Percentiles rank a stretch among this genome's conserved stretches.
Evolutionary conservation across 2,888 invertebrate genomes (phyloP).

Genomic region (Eupithecia pulchellata): DNA sequence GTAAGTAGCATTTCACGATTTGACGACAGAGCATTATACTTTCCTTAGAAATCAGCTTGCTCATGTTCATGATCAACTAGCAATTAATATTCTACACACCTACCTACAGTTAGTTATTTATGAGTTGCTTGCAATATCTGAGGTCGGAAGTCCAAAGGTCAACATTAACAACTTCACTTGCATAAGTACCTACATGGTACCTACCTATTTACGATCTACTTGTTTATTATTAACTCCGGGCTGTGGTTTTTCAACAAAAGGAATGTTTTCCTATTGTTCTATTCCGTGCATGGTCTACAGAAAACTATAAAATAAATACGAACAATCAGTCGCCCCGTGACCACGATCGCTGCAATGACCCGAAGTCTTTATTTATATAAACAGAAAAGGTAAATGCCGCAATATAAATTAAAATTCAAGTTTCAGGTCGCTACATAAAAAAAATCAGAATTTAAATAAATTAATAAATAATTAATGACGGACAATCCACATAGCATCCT

Average conservation of each 20-base stretch:
- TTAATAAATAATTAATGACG: too few species aligned
- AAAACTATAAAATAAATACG: not conserved
- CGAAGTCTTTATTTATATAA: too few species aligned
- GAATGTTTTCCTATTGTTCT: not conserved
- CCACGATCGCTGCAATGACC: too few species aligned
- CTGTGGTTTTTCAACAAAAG: not conserved
- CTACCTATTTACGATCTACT: not conserved
- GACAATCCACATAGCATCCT: too few species aligned
- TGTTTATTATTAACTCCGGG: not conserved
- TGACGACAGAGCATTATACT: not conserved
- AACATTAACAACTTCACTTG: not conserved
- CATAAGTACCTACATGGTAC: too few species aligned
- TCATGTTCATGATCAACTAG: not conserved
- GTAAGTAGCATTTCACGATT: not conserved
- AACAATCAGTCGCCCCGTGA: too few species aligned
- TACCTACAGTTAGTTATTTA: not conserved
- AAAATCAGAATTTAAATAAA: too few species aligned
- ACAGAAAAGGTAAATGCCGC: not conserved
- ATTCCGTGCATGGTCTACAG: not conserved
- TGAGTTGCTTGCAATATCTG: not conserved
- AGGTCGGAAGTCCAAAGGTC: conserved; percentile 7
- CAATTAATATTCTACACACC: not conserved
- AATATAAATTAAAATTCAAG: too few species aligned
- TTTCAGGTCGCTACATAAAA: too few species aligned
- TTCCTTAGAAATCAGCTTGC: not conserved